Percentiles rank a stretch among this genome's conserved stretches.
Evolutionary conservation across 2,888 invertebrate species (phyloP).

Genomic region (Drosophila mayaguana): DNA sequence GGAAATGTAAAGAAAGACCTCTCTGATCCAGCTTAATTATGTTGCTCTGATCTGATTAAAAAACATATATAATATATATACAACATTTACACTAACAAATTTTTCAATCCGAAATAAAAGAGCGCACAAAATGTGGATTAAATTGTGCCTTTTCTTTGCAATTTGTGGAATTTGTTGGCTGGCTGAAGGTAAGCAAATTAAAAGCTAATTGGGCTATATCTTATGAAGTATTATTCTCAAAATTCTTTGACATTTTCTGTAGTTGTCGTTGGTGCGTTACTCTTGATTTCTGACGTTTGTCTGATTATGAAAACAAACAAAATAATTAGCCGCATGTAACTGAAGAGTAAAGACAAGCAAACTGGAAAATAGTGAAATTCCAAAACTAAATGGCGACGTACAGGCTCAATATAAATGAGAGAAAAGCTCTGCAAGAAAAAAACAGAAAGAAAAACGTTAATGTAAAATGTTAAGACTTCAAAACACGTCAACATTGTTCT

Average conservation of each 20-base stretch:
- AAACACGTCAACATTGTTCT: constrained; percentile 74
- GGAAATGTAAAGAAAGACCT: constrained; percentile 33
- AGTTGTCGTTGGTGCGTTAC: constrained; percentile 27
- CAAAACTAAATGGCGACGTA: constrained; percentile 53
- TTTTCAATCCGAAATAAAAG: not conserved
- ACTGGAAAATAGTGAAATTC: constrained; percentile 75
- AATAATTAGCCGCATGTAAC: constrained; percentile 73
- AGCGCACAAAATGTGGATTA: constrained; percentile 65
- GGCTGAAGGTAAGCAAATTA: constrained; percentile 52
- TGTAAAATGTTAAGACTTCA: constrained; percentile 30
- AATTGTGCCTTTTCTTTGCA: constrained; percentile 41
- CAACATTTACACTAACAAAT: not conserved
- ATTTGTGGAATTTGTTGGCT: constrained; percentile 49
- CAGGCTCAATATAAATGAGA: constrained; percentile 48
- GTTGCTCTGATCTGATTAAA: constrained; percentile 37
- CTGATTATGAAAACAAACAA: constrained; percentile 70
- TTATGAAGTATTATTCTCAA: not conserved
- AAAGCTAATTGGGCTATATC: not conserved
- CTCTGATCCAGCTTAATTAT: constrained; percentile 30
- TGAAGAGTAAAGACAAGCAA: constrained; percentile 47
- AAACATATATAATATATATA: not conserved
- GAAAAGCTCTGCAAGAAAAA: constrained; percentile 47
- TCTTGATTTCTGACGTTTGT: constrained; percentile 18
- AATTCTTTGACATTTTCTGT: not conserved
- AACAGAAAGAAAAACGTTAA: constrained; percentile 8